A percentile compares a stretch with the other conserved stretches of the same genome.
Conservation (phyloP, 2,888 invertebrate species). For the Melanchra persicariae region DNA sequence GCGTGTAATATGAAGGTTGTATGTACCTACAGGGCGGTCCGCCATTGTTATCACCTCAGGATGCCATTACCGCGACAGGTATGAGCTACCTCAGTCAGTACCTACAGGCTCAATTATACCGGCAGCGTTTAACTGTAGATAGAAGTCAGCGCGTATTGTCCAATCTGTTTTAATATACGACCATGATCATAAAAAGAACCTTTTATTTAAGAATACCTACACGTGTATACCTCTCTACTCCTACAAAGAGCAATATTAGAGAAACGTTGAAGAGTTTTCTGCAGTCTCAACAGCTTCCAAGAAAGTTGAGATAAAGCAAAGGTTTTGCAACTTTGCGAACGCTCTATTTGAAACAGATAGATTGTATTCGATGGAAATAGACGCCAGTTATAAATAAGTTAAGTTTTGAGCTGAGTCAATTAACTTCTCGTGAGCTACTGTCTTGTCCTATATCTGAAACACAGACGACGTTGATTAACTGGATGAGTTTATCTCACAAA, state of each 20-base stretch:
- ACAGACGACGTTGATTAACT: slow-evolving; percentile 57
- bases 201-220: slow-evolving; percentile 6
- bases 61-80: slow-evolving; percentile 50
- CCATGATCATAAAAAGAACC: slow-evolving; percentile 34
- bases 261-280: slow-evolving; percentile 29
- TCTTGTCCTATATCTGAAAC: slow-evolving; percentile 47
- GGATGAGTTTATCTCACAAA: slow-evolving; percentile 58
- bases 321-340: slow-evolving; percentile 42
- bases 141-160: slow-evolving; percentile 31
- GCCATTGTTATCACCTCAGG: slow-evolving; percentile 57
- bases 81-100: slow-evolving; percentile 25
- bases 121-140: slow-evolving; percentile 40
- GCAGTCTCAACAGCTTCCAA: slow-evolving; percentile 37
- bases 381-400: slow-evolving; percentile 55
- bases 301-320: slow-evolving; percentile 40
- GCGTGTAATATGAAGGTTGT: slow-evolving; percentile 55
- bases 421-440: slow-evolving; percentile 48
- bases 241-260: slow-evolving; percentile 12
- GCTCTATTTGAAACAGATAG: slow-evolving; percentile 38
- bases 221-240: slow-evolving; percentile 3
- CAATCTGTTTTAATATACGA: slow-evolving; percentile 39
- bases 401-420: slow-evolving; percentile 48
- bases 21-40: slow-evolving; percentile 40
- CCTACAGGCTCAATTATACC: slow-evolving; percentile 40
- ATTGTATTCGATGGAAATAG: slow-evolving; percentile 35